Evolutionary conservation across 2,113 vertebrate genomes (phyloP), one percentile per base, ranked within the genome.

Genomic region (Sceloporus undulatus): DNA sequence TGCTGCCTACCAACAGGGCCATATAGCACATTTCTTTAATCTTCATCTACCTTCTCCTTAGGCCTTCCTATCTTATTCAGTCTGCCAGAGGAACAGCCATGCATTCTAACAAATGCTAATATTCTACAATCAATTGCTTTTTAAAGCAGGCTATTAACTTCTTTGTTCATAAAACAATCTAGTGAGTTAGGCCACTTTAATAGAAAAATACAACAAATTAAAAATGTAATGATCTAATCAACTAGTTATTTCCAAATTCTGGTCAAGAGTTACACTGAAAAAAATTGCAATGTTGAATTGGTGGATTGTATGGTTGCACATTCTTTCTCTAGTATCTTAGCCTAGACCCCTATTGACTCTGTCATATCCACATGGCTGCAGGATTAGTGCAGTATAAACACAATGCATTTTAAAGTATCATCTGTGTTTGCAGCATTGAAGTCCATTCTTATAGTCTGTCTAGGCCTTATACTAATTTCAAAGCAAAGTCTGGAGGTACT

Each of bases 251-350:
- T 48, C 48, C 48, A 48, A 48, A 48, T 48, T 48, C 4, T n/a
- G 29, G 71, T n/a, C 40, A 74, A 71, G 2, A 85, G 9, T 9
- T 86, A 81, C 84, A 52, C 9, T 89, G 42, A 82, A 56, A 19
- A 42, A 86, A 65, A 56, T 2, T 83, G 48, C 78, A 76, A 85
- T 59, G 84, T 87, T 75, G 87, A 94, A 90, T 88, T 1, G 62
- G 16, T 23, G 62, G 42, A 19, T 48, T 68, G 25, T 29, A 9
- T 27, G 71, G 4, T 40, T 42, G 25, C 13, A 40, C 38, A 59
- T 34, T 10, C 16, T 52, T 42, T 8, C 38, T 83, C 14, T 48
- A 82, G 27, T 19, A 40, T 38, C 21, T 38, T n/a, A 59, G n/a
- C 9, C 27, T 18, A 42, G 73, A 76, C 14, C 62, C 19, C 25